A percentile compares a stretch with the other conserved stretches of the same genome.
Conservation (phyloP, 2,797 vertebrate species). For the Girardinus metallicus region DNA sequence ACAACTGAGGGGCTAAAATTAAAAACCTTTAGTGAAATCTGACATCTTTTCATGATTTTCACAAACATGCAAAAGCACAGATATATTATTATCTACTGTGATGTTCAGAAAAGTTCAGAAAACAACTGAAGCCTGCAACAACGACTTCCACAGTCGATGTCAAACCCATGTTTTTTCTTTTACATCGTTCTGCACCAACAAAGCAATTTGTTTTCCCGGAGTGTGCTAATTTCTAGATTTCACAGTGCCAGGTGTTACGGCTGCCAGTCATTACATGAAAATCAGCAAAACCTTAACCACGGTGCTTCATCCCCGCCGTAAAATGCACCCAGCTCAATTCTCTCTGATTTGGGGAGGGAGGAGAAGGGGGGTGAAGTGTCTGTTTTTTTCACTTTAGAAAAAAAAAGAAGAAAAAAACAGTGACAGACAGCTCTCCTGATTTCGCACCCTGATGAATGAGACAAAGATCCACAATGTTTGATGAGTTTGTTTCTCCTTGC, state of each 20-base stretch:
- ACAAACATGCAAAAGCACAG: neutral
- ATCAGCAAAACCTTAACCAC: slow-evolving; percentile 72
- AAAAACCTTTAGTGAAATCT: neutral
- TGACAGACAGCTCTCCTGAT: slow-evolving; percentile 52
- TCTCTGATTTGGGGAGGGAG: slow-evolving; percentile 61
- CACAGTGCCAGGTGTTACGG: slow-evolving; percentile 77
- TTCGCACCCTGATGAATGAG: slow-evolving; percentile 42
- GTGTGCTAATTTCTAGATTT: slow-evolving; percentile 78
- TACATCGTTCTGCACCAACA: slow-evolving; percentile 74
- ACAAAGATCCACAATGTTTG: slow-evolving; percentile 59
- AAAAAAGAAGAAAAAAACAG: slow-evolving; percentile 4
- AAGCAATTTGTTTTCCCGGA: slow-evolving; percentile 78
- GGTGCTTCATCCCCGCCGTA: slow-evolving; percentile 56
- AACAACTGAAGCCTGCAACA: slow-evolving; percentile 31
- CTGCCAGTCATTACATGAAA: slow-evolving; percentile 78
- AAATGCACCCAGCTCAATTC: slow-evolving; percentile 60
- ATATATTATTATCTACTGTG: neutral
- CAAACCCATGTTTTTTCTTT: slow-evolving; percentile 32
- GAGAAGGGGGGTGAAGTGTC: slow-evolving; percentile 34
- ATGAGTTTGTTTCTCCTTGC: slow-evolving; percentile 40
- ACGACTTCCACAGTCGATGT: slow-evolving; percentile 39
- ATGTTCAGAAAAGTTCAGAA: slow-evolving; percentile 37
- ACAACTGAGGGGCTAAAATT: neutral
- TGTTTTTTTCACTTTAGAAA: slow-evolving; percentile 39
- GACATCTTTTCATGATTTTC: neutral